phyloP scores from a whole-genome alignment of 2,113 vertebrate species.

The Pan paniscus region DNA sequence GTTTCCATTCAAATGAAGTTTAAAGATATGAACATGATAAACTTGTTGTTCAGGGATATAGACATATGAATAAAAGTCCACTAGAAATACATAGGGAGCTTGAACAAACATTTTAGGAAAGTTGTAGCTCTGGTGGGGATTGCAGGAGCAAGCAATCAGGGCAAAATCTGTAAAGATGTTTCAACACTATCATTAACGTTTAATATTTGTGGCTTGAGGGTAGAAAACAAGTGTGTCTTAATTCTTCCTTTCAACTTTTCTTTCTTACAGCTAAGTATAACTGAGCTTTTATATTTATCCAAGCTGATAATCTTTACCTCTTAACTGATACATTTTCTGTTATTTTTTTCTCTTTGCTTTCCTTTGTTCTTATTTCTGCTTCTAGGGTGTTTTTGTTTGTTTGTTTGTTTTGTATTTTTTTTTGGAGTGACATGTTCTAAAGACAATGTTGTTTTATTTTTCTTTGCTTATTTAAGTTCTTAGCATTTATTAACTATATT shows the following conservation, averaged over 20 bases:
- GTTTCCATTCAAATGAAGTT: neutral
- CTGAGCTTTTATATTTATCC: neutral
- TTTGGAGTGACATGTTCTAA: neutral
- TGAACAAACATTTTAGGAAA: neutral
- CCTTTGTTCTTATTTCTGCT: neutral
- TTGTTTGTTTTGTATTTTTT: neutral
- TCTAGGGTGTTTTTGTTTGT: neutral
- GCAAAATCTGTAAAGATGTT: neutral
- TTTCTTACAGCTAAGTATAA: neutral
- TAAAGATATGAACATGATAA: neutral
- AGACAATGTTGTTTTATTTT: neutral
- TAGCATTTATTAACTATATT: neutral
- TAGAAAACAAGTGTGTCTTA: neutral
- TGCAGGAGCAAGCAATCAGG: neutral
- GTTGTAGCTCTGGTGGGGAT: neutral
- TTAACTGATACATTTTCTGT: neutral
- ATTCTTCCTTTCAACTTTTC: neutral
- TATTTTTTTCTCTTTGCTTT: neutral
- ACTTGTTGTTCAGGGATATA: neutral
- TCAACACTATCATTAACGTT: neutral
- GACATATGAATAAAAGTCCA: neutral
- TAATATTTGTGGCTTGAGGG: neutral
- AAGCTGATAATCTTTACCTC: neutral
- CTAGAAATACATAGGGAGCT: neutral
- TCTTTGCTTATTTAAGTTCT: neutral